Percentiles rank a stretch among this genome's conserved stretches.
These are phyloP conservation scores for Saturnia pavonia DNA, from an alignment of 2,888 invertebrate species.

Conservation along the genomic window DNA sequence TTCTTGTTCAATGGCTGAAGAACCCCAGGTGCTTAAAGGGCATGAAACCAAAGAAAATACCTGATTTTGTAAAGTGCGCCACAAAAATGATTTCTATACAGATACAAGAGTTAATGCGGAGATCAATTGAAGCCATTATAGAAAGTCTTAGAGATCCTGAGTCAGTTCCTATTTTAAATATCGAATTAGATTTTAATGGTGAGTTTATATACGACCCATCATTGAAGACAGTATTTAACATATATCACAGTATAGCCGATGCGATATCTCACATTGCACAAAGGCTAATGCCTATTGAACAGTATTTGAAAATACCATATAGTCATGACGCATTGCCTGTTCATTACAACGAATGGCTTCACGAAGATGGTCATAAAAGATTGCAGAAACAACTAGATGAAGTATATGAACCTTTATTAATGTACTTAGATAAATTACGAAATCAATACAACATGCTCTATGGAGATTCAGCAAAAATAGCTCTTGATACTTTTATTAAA, in stretches of 20 bases:
- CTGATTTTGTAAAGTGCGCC: conserved; percentile 68
- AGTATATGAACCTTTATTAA: conserved; percentile 80
- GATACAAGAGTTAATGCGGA: conserved; percentile 85
- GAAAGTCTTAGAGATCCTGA: conserved; percentile 76
- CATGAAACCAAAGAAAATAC: conserved; percentile 61
- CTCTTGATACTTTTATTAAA: conserved; percentile 71
- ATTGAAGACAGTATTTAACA: conserved; percentile 76
- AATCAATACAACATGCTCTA: conserved; percentile 82
- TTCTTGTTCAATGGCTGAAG: conserved; percentile 72
- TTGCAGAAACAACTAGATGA: conserved; percentile 75
- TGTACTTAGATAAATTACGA: conserved; percentile 79
- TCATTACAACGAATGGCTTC: conserved; percentile 80
- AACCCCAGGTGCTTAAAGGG: conserved; percentile 71
- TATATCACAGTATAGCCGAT: conserved; percentile 82
- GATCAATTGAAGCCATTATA: conserved; percentile 84
- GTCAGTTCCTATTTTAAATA: conserved; percentile 83
- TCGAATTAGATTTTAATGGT: conserved; percentile 80
- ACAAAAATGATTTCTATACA: conserved; percentile 79
- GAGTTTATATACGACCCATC: conserved; percentile 83
- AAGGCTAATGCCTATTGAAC: conserved; percentile 83
- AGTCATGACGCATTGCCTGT: conserved; percentile 79
- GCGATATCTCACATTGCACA: conserved; percentile 80
- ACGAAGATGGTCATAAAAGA: conserved; percentile 73
- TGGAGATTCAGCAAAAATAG: conserved; percentile 70
- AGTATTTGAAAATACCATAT: conserved; percentile 66